Base-by-base conservation (phyloP, 2,888 invertebrate species). In the Ochropleura leucogaster region DNA sequence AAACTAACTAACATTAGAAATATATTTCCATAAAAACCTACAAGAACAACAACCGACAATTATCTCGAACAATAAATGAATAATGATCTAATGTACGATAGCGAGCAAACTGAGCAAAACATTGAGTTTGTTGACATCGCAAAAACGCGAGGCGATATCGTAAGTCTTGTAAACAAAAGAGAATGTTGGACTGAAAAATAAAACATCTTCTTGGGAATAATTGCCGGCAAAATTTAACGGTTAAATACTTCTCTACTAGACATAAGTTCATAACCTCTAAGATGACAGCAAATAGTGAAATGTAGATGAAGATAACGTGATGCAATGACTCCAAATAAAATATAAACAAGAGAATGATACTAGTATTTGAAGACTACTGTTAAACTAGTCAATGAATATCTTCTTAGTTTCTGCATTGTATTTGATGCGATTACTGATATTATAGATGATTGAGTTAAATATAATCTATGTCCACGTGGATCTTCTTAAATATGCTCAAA, bases 121-220 rank as follows among this genome's bases (percentile, higher is more conserved):
- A 70, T 16, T 10, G 47, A 84, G 84, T 84, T 69, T 69, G 60
- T 72, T 84, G 82, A 82, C 85, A 76, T 63, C 57, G 53, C 42
- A 20, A 63, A 65, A 68, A 65, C 68, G 44, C 57, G 55, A 46
- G 30, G 49, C 12, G 30, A 20, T 47, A n/a, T 47, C 64, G 49
- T 20, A 66, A n/a, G n/a, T 42, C 49, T 51, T 47, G 42, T 67
- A 67, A 83, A 79, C 57, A 84, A 69, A 55, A 6, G 10, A 46
- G 18, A 47, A 16, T 3, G 18, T 40, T 49, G 51, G n/a, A 42
- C 9, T 4, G 10, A 66, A 68, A 66, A 12, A 12, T 47, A 53
- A 53, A 70, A 64, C 30, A 65, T 30, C 1, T 55, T 70, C 51
- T 49, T 18, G 40, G 3, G 40, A 65, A 18, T 12, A 3, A 42